Conservation (phyloP, 2,797 vertebrate species). For the Heterohyrax brucei region DNA sequence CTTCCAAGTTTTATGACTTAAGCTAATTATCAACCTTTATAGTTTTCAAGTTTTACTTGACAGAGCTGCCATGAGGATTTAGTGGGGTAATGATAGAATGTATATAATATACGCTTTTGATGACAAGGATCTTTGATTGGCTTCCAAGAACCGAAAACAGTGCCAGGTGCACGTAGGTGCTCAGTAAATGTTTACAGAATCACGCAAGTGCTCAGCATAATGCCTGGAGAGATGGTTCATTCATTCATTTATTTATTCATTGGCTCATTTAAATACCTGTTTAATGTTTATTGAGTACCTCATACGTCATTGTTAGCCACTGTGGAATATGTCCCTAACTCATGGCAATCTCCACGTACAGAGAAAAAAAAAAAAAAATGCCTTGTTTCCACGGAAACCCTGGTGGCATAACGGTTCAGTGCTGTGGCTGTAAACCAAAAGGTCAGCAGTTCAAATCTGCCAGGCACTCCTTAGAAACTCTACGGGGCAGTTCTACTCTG, state of each 20-base stretch:
- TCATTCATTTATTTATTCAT: neutral
- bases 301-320: too few species aligned
- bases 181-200: neutral
- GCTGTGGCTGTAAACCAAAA: too few species aligned
- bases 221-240: neutral
- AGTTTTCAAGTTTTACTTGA: conserved; percentile 12
- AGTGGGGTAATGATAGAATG: neutral
- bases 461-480: too few species aligned
- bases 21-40: neutral
- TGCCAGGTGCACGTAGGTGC: neutral
- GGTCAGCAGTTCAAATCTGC: too few species aligned
- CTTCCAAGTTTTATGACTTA: neutral
- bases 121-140: neutral
- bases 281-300: conserved; percentile 22
- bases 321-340: too few species aligned
- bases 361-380: too few species aligned
- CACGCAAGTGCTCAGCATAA: neutral
- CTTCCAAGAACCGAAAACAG: neutral
- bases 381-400: too few species aligned
- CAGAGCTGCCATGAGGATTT: neutral
- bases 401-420: too few species aligned
- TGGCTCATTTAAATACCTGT: neutral
- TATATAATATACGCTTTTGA: neutral
- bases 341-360: too few species aligned
- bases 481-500: too few species aligned